phyloP scores from a whole-genome alignment of 2,888 invertebrate genomes.

The Tachina lurida region DNA sequence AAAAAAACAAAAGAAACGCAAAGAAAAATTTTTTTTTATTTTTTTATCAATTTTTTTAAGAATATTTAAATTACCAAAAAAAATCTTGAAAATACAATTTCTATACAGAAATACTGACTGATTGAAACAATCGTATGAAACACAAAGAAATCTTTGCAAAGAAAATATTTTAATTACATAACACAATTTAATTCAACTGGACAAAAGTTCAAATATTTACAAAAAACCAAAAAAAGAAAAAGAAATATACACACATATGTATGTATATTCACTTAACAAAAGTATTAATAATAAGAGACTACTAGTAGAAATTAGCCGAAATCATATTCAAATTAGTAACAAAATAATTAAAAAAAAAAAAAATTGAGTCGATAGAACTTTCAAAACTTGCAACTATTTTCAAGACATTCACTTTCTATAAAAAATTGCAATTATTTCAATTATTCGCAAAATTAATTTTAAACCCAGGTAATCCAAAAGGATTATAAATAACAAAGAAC shows the following conservation, averaged over 20 bases:
- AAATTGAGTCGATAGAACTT: background rate
- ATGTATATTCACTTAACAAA: background rate
- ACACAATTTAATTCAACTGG: background rate
- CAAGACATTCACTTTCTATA: background rate
- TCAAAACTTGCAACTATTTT: background rate
- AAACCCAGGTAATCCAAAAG: background rate
- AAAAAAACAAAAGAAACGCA: background rate
- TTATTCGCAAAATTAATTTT: background rate
- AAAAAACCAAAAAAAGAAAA: background rate
- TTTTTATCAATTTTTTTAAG: conserved; percentile 38
- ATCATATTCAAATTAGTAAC: background rate
- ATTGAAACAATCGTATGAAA: background rate
- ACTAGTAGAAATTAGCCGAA: background rate
- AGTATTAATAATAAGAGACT: background rate
- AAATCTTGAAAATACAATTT: conserved; percentile 9
- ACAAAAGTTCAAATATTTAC: background rate
- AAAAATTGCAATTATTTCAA: conserved; percentile 7
- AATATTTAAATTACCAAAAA: background rate
- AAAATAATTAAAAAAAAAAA: background rate
- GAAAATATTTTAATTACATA: conserved; percentile 7
- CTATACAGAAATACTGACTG: background rate
- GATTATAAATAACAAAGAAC: conserved; percentile 30
- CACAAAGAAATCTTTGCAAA: background rate
- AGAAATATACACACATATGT: background rate
- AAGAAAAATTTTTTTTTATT: background rate